Base-by-base conservation (phyloP, 1,140 invertebrate species). In the Drosophila littoralis region DNA sequence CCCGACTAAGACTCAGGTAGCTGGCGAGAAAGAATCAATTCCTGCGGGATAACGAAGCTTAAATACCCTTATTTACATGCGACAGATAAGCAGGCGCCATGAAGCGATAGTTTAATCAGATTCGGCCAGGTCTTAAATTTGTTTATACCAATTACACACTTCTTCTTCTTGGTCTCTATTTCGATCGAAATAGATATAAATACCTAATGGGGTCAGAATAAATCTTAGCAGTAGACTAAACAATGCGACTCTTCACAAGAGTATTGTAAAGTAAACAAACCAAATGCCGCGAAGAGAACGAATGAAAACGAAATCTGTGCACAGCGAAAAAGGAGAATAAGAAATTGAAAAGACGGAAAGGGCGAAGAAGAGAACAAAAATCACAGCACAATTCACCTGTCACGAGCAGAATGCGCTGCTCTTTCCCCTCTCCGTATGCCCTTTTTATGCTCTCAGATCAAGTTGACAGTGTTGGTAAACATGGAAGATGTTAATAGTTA, bases 341-440 rank as follows among this genome's bases (percentile, higher is more conserved):
- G 2, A 22, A 42, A 33, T 8, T 8, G 17, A 64, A 73, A 61
- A 79, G 61, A 46, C 43, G 42, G 32, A 36, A 13, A 57, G 35
- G 42, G 40, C n/a, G 17, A 33, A 61, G 35, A 59, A 48, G 52
- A 52, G 33, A 42, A 42, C 33, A 2, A 12, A 13, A 28, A 60
- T 10, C 42, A 57, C 22, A 38, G 28, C 40, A 17, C 58, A 52
- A 79, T 76, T 45, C 80, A 80, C 80, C 81, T 83, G 81, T 84
- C 67, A 72, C 54, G 42, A 42, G 12, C 22, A 46, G 22, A 22
- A 17, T 40, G 35, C 15, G 33, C n/a, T 33, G 10, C 38, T 13
- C n/a, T n/a, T n/a, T n/a, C n/a, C n/a, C n/a, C n/a, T n/a, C n/a
- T n/a, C n/a, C n/a, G n/a, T n/a, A n/a, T n/a, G n/a, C n/a, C n/a